Conservation (phyloP, 2,888 invertebrate species). For the Heliconius aoede region DNA sequence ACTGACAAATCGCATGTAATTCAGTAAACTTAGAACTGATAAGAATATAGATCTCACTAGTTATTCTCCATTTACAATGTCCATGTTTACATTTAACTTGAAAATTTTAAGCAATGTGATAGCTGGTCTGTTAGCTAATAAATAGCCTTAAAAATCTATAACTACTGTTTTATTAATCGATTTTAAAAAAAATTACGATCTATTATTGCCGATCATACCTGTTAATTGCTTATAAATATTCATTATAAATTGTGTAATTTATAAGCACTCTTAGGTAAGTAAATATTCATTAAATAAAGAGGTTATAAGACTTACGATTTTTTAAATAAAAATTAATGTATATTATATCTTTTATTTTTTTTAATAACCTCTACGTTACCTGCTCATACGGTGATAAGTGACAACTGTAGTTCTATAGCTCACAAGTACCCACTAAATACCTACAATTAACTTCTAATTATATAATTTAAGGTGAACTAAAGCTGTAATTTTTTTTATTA, state of each 20-base stretch:
- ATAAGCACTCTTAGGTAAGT: constrained; percentile 26
- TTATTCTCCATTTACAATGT: constrained; percentile 12
- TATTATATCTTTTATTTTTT: constrained; percentile 43
- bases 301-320: constrained; percentile 75
- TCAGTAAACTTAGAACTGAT: constrained; percentile 12
- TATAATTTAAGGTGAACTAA: too few species aligned
- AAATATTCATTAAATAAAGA: constrained; percentile 46
- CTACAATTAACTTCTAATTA: too few species aligned
- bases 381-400: too few species aligned
- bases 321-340: constrained; percentile 67
- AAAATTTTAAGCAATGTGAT: constrained; percentile 13
- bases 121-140: constrained; percentile 23
- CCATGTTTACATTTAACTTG: background rate
- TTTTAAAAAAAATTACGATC: constrained; percentile 8
- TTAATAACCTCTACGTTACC: constrained; percentile 29
- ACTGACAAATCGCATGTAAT: constrained; percentile 1
- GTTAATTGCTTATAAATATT: constrained; percentile 24
- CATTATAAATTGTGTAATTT: constrained; percentile 15
- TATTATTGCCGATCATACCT: constrained; percentile 14
- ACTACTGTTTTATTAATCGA: constrained; percentile 16
- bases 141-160: constrained; percentile 16
- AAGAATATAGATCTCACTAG: constrained; percentile 35
- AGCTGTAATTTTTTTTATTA: too few species aligned
- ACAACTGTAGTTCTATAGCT: too few species aligned
- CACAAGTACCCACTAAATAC: too few species aligned